Evolutionary conservation across 2,888 invertebrate genomes (phyloP), one percentile per base, ranked within the genome.

Genomic region (Panzeria rudis): DNA sequence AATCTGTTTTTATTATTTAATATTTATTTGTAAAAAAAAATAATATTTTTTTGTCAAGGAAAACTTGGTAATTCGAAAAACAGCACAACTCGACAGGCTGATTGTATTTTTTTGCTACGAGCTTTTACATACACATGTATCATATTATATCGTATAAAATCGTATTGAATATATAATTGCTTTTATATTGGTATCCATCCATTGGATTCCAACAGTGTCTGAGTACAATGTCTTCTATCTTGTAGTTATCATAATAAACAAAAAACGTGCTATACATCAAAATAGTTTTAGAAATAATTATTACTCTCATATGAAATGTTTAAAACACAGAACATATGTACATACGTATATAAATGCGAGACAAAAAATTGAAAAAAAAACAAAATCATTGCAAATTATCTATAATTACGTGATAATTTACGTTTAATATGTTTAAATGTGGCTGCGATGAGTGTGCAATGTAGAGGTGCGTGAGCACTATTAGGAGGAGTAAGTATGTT

Each of bases 371-470:
- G 3, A 71, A 38, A 38, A 13, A 38, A 38, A 64, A 84, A 52
- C 50, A 83, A 81, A 86, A 82, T 78, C 80, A 86, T 83, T 87
- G 85, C 83, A 87, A 87, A 87, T 87, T 88, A 88, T 86, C 85
- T 86, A 85, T 87, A 89, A 88, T 88, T 89, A 89, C 87, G 87
- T 88, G 89, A 87, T 88, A 89, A 89, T 89, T 89, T 87, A 88
- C 83, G 80, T 80, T 80, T 80, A 87, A 86, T 84, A 86, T 68
- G 75, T 78, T 81, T 75, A 71, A 79, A 76, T 79, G 78, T 64
- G 6, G 35, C 61, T 25, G n/a, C n/a, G 17, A 44, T 32, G 38
- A 41, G 20, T 66, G 56, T 15, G 54, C 25, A 54, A 41, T 17
- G 41, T 9, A 23, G 25, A 32, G 61, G 29, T 68, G 72, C 62